Evolutionary conservation across 2,113 vertebrate genomes (phyloP), one percentile per base, ranked within the genome.

Genomic region (Tautogolabrus adspersus): DNA sequence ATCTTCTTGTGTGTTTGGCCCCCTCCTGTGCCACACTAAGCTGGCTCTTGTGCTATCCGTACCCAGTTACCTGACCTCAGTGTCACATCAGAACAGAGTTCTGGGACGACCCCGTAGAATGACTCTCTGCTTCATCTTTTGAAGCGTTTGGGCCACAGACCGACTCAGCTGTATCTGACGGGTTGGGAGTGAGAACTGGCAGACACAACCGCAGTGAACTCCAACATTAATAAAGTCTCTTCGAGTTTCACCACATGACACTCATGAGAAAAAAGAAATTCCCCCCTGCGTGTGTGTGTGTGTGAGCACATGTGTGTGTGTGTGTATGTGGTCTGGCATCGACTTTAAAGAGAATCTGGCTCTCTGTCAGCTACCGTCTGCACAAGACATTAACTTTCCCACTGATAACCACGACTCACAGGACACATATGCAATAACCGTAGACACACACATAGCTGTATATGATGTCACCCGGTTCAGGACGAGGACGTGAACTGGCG

Each of bases 341-440:
- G 18, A 42, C 59, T 66, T 67, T 55, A 64, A 22, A 68, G 70
- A 62, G 49, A 84, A 52, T 52, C 67, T 84, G 85, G 62, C 62
- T 34, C 22, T 75, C 57, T 15, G 40, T 70, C 58, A 64, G 72
- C 73, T 72, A 54, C 69, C 9, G 52, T 79, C 78, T 80, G 87
- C 61, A 52, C 9, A 70, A 78, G 44, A 81, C 69, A 87, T 84
- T 69, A 70, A 47, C 61, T 58, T 73, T 62, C 71, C 54, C 62
- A 15, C 64, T 49, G 37, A 82, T 70, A 47, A 57, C 38, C 69
- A 62, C 60, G 6, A n/a, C 34, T 70, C 42, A 72, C 72, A 40
- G 38, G 38, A 40, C 38, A 40, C 7, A 40, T 1, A 40, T 5
- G 10, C 38, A 26, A 2, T 40, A 40, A 40, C 38, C 38, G 6